A percentile compares a stretch with the other conserved stretches of the same genome.
phyloP scores from a whole-genome alignment of 2,113 vertebrate species.

The Thermophis baileyi region DNA sequence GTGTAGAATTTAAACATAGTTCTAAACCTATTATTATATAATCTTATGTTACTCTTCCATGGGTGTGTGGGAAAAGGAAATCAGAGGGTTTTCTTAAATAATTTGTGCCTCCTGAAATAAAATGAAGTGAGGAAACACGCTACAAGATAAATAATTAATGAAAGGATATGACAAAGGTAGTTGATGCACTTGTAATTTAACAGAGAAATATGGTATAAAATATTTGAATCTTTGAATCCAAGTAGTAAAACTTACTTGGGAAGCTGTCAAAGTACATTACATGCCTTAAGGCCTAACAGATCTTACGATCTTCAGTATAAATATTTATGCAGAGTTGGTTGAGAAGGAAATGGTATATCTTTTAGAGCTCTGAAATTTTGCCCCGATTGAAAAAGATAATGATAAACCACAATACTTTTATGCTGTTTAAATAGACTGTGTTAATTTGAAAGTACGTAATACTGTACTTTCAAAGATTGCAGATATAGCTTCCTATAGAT shows the following conservation, averaged over 20 bases:
- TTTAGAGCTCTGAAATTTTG: not conserved
- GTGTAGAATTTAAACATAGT: constrained; percentile 5
- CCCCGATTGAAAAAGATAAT: not conserved
- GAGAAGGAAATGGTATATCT: not conserved
- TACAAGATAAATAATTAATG: not conserved
- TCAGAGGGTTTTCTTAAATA: not conserved
- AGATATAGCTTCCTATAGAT: not conserved
- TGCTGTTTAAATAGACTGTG: not conserved
- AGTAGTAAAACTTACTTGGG: not conserved
- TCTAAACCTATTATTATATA: not conserved
- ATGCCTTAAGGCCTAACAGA: not conserved
- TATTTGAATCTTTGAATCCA: not conserved
- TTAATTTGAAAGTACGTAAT: not conserved
- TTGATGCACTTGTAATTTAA: not conserved
- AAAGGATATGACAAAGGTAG: not conserved
- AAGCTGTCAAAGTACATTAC: not conserved
- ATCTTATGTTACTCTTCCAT: not conserved
- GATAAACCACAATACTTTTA: not conserved
- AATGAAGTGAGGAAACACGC: not conserved
- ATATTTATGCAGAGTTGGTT: not conserved
- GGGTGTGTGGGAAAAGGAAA: constrained; percentile 2
- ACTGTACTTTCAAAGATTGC: not conserved
- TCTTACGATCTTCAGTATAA: not conserved
- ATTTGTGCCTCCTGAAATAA: not conserved
- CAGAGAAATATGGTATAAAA: not conserved